Base-by-base conservation (phyloP, 2,888 invertebrate species). In the Zele albiditarsus region DNA sequence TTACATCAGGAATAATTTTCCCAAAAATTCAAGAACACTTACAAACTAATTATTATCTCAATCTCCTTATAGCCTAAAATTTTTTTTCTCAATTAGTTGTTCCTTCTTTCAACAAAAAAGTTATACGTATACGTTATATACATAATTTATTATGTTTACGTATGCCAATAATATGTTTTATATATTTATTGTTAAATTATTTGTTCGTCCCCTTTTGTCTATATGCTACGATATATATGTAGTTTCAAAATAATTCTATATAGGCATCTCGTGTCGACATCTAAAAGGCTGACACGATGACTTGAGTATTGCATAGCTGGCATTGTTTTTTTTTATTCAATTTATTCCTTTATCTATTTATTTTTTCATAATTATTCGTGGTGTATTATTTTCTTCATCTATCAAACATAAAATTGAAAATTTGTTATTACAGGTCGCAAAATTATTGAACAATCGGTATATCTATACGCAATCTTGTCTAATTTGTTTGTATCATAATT, bases 21-120 rank as follows among this genome's bases (percentile, higher is more conserved):
- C 71, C 75, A 69, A 65, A 58, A 63, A 68, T 53, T 68, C 33
- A 75, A 81, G 77, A 80, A 84, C 81, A 80, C 88, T 89, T 89
- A 89, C 80, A 66, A 80, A 74, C 89, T 89, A 89, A 88, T 89
- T 89, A 89, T 89, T 89, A 89, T 89, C 89, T 86, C 81, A 77
- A 86, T 84, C 84, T 78, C 78, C 82, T 83, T 80, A 82, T 33
- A 66, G 63, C 31, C 80, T 82, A 80, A 73, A 38, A 62, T 78
- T 78, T 75, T 80, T 77, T 71, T 74, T 65, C 60, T 67, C 49
- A 27, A 71, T 53, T 67, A 46, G 14, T 58, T 53, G 12, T 58
- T 62, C 77, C 67, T 53, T 23, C 5, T 23, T 31, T 66, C 57
- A 46, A 31, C 42, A 14, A 46, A 31, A 63, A 49, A 73, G 60